Conservation (phyloP, 2,797 vertebrate species). For the Rhynchotus rufescens region DNA sequence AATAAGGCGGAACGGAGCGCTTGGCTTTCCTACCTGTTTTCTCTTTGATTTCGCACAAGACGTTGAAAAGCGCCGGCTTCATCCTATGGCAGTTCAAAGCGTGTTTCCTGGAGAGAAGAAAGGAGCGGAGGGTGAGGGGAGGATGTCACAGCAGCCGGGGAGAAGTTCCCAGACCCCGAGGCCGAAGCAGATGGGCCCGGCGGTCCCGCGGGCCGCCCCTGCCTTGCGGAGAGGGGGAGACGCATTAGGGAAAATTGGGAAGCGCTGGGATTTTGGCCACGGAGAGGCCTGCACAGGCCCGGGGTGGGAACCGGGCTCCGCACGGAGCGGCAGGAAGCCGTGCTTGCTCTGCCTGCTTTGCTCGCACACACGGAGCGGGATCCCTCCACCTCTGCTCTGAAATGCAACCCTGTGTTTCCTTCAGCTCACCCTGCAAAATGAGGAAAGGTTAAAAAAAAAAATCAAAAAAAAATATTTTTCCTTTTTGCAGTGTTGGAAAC, state of each 20-base stretch:
- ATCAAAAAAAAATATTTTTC: neutral
- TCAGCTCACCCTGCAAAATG: slow-evolving; percentile 42
- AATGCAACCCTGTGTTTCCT: slow-evolving; percentile 65
- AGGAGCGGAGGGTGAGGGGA: slow-evolving; percentile 33
- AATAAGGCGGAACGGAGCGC: slow-evolving; percentile 1
- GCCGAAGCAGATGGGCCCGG: no score
- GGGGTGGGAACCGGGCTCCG: neutral
- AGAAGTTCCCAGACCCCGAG: slow-evolving; percentile 42
- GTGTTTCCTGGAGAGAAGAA: slow-evolving; percentile 91
- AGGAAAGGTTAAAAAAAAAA: neutral
- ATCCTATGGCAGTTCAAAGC: slow-evolving; percentile 98
- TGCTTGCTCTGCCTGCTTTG: neutral
- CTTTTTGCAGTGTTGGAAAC: slow-evolving; percentile 64
- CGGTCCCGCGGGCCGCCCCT: neutral
- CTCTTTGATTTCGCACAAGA: slow-evolving; percentile 98
- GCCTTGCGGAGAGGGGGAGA: neutral
- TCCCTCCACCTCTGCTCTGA: neutral
- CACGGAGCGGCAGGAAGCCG: slow-evolving; percentile 13
- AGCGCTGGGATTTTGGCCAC: slow-evolving; percentile 23
- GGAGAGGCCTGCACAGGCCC: slow-evolving; percentile 25
- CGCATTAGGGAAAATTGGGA: neutral
- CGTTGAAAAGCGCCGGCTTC: slow-evolving; percentile 98
- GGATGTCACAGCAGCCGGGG: neutral
- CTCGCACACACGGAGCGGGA: neutral
- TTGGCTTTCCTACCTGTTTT: slow-evolving; percentile 91